Evolutionary conservation across 2,797 vertebrate species (phyloP), one percentile per base, ranked within the genome.

Genomic region (Lepus oiostolus): DNA sequence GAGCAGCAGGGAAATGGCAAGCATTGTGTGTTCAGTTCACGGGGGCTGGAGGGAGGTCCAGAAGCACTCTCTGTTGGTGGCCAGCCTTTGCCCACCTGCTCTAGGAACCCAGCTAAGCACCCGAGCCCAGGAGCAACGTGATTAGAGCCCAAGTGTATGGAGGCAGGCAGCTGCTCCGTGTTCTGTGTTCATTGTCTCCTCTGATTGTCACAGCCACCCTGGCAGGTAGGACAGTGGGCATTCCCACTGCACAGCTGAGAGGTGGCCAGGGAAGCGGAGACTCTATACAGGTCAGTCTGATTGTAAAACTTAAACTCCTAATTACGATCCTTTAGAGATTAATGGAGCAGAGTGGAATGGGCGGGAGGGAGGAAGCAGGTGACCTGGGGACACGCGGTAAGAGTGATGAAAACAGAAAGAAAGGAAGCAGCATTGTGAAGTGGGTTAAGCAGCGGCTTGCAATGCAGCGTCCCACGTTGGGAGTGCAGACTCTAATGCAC

Each of bases 271-370:
- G 68, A 87, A 68, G 74, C 83, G 24, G 28, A 70, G 21, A 74
- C 50, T 87, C 42, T 12, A 3, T 2, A 12, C 42, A 19, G n/a
- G 47, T 35, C 11, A 2, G 52, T 80, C 32, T 63, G n/a, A 85
- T 22, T 87, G 82, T 92, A 91, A 83, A 90, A 84, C 28, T 68
- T 83, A 70, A 21, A 62, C 58, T 71, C 71, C 70, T 76, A 24
- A 26, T 74, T 54, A 30, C 0, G 2, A 71, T 17, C 54, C 62
- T 88, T 80, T 17, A 7, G 30, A 62, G 28, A 91, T 83, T 62
- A 94, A 82, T 30, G 70, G 88, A 71, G 35, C 65, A 71, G 24
- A 42, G 4, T 14, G 58, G 35, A 75, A 71, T 9, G 63, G 81
- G 21, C 74, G 26, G 19, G 84, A 47, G 42, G 68, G 38, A 58